These are phyloP conservation scores for Apantesis nais DNA, from an alignment of 2,888 invertebrate genomes.

Conservation along the genomic window DNA sequence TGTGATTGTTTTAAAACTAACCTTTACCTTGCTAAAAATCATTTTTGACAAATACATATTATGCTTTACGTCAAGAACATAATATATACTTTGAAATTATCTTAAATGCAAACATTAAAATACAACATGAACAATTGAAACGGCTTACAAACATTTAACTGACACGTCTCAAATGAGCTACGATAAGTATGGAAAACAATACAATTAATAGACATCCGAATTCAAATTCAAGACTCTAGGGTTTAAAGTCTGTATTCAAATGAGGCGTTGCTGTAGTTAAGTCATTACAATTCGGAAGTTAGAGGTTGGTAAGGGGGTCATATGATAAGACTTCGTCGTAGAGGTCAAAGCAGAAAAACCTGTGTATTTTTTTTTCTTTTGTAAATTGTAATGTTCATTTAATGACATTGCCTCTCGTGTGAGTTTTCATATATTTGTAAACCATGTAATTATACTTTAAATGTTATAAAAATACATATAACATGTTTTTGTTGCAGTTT, in stretches of 20 bases:
- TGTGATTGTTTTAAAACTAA: not conserved
- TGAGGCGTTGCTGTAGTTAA: constrained; percentile 36
- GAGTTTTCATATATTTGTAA: constrained; percentile 8
- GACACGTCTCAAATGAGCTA: constrained; percentile 71
- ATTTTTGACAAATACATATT: not conserved
- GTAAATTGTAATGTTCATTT: constrained; percentile 15
- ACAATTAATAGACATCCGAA: constrained; percentile 37
- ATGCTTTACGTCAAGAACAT: not conserved
- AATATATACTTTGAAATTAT: constrained; percentile 1
- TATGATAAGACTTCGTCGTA: constrained; percentile 71
- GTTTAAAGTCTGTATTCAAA: constrained; percentile 48
- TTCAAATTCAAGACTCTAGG: constrained; percentile 33
- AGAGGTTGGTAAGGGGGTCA: constrained; percentile 78
- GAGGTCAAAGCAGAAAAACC: constrained; percentile 77
- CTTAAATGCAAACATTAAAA: constrained; percentile 29
- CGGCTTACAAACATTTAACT: constrained; percentile 63
- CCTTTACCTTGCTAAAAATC: no score
- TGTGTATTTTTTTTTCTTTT: constrained; percentile 41
- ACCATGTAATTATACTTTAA: constrained; percentile 6
- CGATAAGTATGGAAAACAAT: constrained; percentile 71
- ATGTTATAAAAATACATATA: not conserved
- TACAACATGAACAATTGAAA: constrained; percentile 54
- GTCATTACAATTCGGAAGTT: constrained; percentile 49
- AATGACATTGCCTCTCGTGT: constrained; percentile 13
- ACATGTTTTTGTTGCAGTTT: not conserved